phyloP scores from a whole-genome alignment of 2,113 vertebrate species.

The Columbina picui region DNA sequence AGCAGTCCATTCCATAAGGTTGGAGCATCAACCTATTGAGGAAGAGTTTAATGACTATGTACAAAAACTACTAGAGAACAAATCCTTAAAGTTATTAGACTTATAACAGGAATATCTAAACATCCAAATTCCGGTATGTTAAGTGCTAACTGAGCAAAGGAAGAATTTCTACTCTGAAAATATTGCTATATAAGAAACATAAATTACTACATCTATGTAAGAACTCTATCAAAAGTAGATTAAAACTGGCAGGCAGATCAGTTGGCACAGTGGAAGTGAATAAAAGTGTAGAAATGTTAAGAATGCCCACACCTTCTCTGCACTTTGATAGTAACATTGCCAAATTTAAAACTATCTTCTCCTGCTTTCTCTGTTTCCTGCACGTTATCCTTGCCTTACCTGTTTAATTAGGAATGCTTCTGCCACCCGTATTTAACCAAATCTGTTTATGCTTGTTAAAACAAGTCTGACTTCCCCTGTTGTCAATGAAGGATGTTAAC shows the following conservation, averaged over 20 bases:
- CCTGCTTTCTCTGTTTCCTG: neutral
- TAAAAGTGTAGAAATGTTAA: neutral
- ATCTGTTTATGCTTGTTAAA: neutral
- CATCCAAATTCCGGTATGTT: neutral
- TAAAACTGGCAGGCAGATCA: neutral
- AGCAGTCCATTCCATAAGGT: neutral
- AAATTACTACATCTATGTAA: neutral
- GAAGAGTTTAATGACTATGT: neutral
- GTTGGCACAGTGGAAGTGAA: neutral
- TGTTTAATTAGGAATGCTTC: neutral
- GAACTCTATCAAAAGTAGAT: neutral
- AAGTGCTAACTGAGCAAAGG: neutral
- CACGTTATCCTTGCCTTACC: neutral
- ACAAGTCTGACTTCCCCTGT: neutral
- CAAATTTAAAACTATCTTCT: neutral
- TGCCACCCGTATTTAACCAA: neutral
- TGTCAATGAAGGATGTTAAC: neutral
- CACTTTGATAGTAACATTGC: neutral
- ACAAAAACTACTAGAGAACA: neutral
- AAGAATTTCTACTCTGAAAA: neutral
- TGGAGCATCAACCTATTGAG: neutral
- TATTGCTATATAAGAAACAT: neutral
- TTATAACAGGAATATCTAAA: neutral
- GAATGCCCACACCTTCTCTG: neutral
- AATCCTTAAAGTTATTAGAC: neutral